Evolutionary conservation across 2,113 vertebrate species (phyloP), one percentile per base, ranked within the genome.

Genomic region (Malurus alboscapulatus): DNA sequence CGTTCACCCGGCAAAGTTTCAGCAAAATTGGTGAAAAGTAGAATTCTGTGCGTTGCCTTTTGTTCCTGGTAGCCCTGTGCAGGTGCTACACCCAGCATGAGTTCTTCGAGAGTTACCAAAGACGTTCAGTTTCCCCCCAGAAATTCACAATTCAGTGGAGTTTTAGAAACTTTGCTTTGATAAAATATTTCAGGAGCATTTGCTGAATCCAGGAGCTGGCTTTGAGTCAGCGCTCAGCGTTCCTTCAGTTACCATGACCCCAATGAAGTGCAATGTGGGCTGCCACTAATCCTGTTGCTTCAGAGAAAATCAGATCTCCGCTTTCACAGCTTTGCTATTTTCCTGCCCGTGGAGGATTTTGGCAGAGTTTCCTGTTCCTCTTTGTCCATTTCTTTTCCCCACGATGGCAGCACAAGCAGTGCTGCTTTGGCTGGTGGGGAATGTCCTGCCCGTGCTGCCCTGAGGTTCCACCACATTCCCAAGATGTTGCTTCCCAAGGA

Each of bases 291-390:
- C 74, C 78, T 40, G 51, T 71, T 77, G 68, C 81, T 91, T 87
- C 69, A 54, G 57, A 87, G 59, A 73, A 92, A 77, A 67, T 45
- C 4, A 1, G 42, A 58, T 87, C 82, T 87, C 44, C 4, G 42
- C 88, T 81, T 74, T 74, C 51, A 36, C 88, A 75, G 71, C 79
- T 88, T 81, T 91, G 88, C 82, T 87, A 2, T 90, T 88, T 85
- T 84, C 53, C 94, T 94, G 84, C 84, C 71, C 4, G 5, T 14
- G n/a, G 87, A 84, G 73, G 65, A 58, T 90, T 90, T 76, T 32
- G 6, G 86, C 63, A 73, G 54, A 83, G 42, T 24, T 17, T 86
- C 65, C 47, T 67, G 1, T 17, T 66, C 61, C 42, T 87, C 38
- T 84, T 57, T 40, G 84, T 75, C 88, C 85, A 30, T 81, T 91